Evolutionary conservation across 2,797 vertebrate species (phyloP), one percentile per base, ranked within the genome.

Genomic region (Micromesistius poutassou): DNA sequence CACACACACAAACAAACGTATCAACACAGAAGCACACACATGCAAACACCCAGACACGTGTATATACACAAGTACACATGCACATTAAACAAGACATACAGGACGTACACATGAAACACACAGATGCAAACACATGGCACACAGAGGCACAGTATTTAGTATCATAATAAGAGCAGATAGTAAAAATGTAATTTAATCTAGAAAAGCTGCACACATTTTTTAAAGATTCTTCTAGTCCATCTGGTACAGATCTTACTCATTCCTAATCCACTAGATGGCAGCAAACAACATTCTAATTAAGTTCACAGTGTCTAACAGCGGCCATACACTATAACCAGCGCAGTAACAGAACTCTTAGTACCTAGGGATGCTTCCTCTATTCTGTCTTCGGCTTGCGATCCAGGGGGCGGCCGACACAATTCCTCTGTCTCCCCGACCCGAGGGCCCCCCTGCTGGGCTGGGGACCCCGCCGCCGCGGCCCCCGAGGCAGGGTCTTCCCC

Each of bases 401-500:
- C 55, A 8, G 22, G 55, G 55, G 55, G 55, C n/a, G 55, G 55
- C 55, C 55, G 14, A 13, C 62, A 13, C 62, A 7, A 8, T 7
- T 68, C 68, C 74, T 77, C 0, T 0, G 16, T 1, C 10, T 31
- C 71, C 62, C 50, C 0, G 42, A 2, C 73, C 9, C 14, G 25
- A 4, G 62, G 62, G n/a, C 1, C 33, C 72, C 55, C 38, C 0
- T 36, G 4, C 73, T 46, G 84, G 71, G 74, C 33, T 3, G 66
- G 1, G 30, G 50, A 66, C 72, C 9, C 38, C n/a, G 76, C 38
- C n/a, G 76, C 76, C 1, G 2, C 72, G 0, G 73, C 84, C 25
- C 82, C 89, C 0, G 86, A 74, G 12, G 79, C 81, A 0, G 84
- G 77, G 76, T 91, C 88, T 0, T 93, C 84, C n/a, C 62, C 55